Evolutionary conservation across 2,888 invertebrate genomes (phyloP).

Genomic region (Watsonalla binaria): DNA sequence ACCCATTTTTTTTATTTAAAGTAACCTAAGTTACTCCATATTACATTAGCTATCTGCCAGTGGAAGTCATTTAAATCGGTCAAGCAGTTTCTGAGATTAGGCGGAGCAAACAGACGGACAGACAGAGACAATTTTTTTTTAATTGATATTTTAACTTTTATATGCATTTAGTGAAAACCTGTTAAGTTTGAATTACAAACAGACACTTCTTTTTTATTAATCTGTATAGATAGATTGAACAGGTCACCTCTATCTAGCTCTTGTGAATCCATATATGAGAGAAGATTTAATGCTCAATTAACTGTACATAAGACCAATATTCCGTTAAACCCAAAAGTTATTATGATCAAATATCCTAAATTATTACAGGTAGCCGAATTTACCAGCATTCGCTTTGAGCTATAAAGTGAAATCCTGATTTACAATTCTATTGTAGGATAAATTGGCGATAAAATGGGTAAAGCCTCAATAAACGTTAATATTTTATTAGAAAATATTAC

Average conservation of each 20-base stretch:
- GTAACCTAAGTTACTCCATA: no score
- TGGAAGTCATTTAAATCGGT: no score
- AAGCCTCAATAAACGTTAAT: conserved; percentile 8
- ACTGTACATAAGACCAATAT: neutral
- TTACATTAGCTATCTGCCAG: no score
- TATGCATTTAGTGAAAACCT: no score
- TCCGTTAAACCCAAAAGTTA: neutral
- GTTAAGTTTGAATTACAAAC: no score
- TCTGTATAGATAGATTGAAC: no score
- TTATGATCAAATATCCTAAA: neutral
- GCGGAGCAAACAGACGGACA: no score
- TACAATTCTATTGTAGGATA: conserved; percentile 12
- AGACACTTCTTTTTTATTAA: no score
- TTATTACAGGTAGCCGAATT: neutral
- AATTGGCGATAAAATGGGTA: conserved; percentile 18
- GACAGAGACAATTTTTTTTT: no score
- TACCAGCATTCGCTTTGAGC: neutral
- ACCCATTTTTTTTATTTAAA: no score
- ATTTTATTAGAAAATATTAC: neutral
- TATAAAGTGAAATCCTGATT: conserved; percentile 21
- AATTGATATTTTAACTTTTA: no score
- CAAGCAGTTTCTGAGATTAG: no score
- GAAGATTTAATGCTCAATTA: neutral
- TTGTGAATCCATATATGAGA: neutral
- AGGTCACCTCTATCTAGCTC: neutral